Evolutionary conservation across 2,888 invertebrate species (phyloP).

Genomic region (Dicycla oo): DNA sequence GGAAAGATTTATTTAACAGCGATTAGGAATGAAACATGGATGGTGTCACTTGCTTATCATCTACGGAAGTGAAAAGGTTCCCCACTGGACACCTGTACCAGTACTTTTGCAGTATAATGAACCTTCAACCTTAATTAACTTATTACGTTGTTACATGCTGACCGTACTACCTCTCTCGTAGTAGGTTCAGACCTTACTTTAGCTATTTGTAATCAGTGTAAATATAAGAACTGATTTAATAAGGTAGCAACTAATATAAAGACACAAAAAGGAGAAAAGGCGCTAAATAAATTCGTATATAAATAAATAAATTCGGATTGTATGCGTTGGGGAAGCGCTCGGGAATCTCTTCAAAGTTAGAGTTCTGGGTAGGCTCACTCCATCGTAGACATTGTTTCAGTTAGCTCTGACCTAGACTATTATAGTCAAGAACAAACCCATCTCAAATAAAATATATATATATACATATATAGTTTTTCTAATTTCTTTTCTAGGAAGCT

Average conservation of each 20-base stretch:
- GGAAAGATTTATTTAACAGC: constrained; percentile 44
- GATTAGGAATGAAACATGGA: constrained; percentile 52
- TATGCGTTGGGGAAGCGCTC: too few species aligned
- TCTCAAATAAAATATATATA: too few species aligned
- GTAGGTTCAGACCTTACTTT: not conserved
- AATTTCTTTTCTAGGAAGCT: constrained; percentile 5
- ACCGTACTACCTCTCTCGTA: not conserved
- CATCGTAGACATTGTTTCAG: too few species aligned
- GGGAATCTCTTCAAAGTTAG: too few species aligned
- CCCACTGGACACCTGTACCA: constrained; percentile 11
- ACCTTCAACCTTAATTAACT: not conserved
- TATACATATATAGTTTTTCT: too few species aligned
- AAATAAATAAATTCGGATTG: too few species aligned
- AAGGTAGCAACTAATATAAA: not conserved
- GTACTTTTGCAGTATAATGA: constrained; percentile 16
- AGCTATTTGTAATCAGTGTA: not conserved
- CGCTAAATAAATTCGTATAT: too few species aligned
- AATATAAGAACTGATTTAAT: not conserved
- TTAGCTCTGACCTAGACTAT: too few species aligned
- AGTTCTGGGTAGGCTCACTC: too few species aligned
- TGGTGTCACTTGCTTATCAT: constrained; percentile 48
- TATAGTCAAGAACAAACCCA: too few species aligned
- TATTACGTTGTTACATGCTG: not conserved
- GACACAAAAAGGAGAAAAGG: not conserved
- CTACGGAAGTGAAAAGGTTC: constrained; percentile 40